These are phyloP conservation scores for Scaptomyza hsui DNA, from an alignment of 1,140 invertebrate species.

Conservation along the genomic window DNA sequence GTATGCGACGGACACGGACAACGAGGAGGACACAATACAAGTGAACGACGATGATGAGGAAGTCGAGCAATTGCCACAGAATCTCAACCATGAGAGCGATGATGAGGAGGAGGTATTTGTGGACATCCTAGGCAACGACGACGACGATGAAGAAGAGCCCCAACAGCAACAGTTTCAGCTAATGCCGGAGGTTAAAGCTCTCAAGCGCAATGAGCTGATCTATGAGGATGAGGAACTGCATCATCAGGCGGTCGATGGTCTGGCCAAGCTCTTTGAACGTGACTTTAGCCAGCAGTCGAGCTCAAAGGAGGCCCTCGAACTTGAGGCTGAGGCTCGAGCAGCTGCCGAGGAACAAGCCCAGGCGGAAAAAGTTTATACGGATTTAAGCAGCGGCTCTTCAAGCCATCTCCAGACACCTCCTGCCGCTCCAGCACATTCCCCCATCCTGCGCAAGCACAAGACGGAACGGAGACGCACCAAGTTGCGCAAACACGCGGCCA, in stretches of 20 bases:
- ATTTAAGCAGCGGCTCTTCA: conserved; percentile 83
- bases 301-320: conserved; percentile 2
- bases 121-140: conserved; percentile 68
- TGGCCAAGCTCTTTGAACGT: conserved; percentile 76
- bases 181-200: conserved; percentile 44
- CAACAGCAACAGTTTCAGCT: conserved; percentile 28
- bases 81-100: neutral
- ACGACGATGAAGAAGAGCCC: conserved; percentile 36
- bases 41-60: conserved; percentile 55
- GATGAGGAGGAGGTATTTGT: conserved; percentile 66
- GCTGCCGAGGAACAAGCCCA: conserved; percentile 14
- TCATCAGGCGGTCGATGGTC: conserved; percentile 73
- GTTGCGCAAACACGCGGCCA: conserved; percentile 90
- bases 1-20: conserved; percentile 58
- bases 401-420: neutral
- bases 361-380: conserved; percentile 85
- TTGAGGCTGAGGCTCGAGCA: conserved; percentile 42
- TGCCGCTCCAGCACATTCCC: neutral
- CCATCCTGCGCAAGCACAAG: conserved; percentile 50
- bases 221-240: conserved; percentile 81
- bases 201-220: conserved; percentile 71
- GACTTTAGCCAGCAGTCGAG: conserved; percentile 45
- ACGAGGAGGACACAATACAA: conserved; percentile 40
- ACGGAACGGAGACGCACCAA: conserved; percentile 86
- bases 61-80: conserved; percentile 43